Base-by-base conservation (phyloP, 2,888 invertebrate genomes). In the Dolichopus griseipennis region DNA sequence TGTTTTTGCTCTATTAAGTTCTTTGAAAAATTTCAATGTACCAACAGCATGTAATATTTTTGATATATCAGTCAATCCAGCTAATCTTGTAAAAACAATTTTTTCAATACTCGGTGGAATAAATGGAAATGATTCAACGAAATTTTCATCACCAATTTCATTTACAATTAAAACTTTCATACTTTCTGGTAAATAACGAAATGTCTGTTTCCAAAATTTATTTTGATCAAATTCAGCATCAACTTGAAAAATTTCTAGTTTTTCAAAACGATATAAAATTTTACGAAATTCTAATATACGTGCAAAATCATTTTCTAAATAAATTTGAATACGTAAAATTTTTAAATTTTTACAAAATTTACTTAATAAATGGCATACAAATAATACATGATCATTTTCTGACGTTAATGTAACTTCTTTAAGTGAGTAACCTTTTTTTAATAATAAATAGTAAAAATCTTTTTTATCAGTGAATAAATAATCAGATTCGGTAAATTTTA, bases 101-200 rank as follows among this genome's bases (percentile, higher is more conserved):
- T 52, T 52, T 18, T 52, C 52, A 52, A 52, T 52, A 52, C 52
- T 52, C n/a, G 18, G 18, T 52, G 52, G 52, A 52, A 52, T 52
- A 52, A 52, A 52, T 18, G 52, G 52, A 52, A 52, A 52, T 52
- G 52, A 52, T 52, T 52, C 52, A 15, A 52, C 52, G 18, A 52
- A 52, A n/a, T 52, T 52, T 52, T 52, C 52, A 52, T 52, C 52
- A 52, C 52, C 52, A 52, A 52, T n/a, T 52, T 52, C 52, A 52
- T 52, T 52, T 52, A 52, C 52, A 3, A 52, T 52, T 52, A 52
- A 52, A 18, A 52, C 52, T 52, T 52, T 52, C 52, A 52, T 52
- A 52, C 52, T 52, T 18, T 52, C 52, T 7, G 52, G 52, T 52
- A 52, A 52, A 52, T 52, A 52, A 52, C 52, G 52, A 52, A 52